Evolutionary conservation across 2,888 invertebrate genomes (phyloP).

Genomic region (Eupithecia subumbrata): DNA sequence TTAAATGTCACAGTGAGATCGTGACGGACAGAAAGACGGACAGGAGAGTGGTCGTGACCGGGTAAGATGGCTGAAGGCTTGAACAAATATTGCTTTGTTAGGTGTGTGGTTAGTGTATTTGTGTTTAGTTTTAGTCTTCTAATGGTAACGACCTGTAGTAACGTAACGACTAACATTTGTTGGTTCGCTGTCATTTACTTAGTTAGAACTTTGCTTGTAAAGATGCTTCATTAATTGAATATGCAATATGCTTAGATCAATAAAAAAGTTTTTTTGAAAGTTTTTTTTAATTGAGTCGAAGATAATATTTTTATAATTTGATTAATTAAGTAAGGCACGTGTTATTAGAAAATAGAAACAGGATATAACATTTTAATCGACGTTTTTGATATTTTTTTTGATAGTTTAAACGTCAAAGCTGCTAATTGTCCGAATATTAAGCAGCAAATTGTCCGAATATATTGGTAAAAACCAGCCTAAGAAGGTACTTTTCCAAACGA

Average conservation of each 20-base stretch:
- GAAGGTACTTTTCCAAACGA: background rate
- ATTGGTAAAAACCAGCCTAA: background rate
- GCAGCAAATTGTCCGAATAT: no score
- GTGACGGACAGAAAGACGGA: conserved; percentile 53
- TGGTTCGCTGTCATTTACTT: background rate
- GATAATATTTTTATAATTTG: no score
- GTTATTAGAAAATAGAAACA: no score
- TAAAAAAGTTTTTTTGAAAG: no score
- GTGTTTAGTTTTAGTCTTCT: background rate
- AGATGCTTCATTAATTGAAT: no score
- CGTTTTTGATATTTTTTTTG: no score
- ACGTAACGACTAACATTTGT: background rate
- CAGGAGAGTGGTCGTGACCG: conserved; percentile 32
- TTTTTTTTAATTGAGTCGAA: no score
- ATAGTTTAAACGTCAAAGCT: no score
- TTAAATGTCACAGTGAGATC: conserved; percentile 65
- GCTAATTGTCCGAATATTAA: no score
- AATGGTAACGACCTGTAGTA: background rate
- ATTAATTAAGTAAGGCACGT: no score
- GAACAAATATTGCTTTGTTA: conserved; percentile 21
- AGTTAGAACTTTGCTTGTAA: background rate
- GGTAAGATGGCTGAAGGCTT: conserved; percentile 15
- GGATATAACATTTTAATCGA: no score
- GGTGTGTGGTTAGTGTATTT: conserved; percentile 5
- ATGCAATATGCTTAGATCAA: no score